Evolutionary conservation across 2,888 invertebrate species (phyloP), one percentile per base, ranked within the genome.

Genomic region (Drosophila flavopinicola): DNA sequence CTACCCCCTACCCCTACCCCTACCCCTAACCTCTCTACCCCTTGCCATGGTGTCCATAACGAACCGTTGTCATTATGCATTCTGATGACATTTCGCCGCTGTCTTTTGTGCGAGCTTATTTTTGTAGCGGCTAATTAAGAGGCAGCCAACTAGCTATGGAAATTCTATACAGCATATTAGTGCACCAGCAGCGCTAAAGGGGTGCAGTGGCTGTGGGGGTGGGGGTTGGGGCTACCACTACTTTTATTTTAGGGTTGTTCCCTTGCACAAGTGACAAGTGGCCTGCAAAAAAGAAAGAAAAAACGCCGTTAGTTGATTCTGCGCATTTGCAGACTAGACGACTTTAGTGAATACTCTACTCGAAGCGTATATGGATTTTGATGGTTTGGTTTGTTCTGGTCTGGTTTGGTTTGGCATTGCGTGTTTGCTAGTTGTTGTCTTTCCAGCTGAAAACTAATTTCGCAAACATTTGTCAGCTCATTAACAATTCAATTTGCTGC

Each of bases 401-500:
- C n/a, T n/a, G n/a, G n/a, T n/a, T n/a, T n/a, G n/a, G 35, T n/a
- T 17, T 49, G 33, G 41, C 23, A 17, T n/a, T n/a, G 23, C 15
- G 15, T 11, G 6, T 29, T 25, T 27, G 17, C 15, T 38, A 24
- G 20, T 41, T 52, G 51, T 24, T 42, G 58, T 17, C 23, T n/a
- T n/a, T n/a, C n/a, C 38, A 44, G 53, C 37, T 60, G 42, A 39
- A 65, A 84, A 84, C 66, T 77, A 77, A 74, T 77, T 80, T 67
- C 37, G 75, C 70, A 80, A 85, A 71, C 79, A 85, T 73, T 85
- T 78, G 79, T 68, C 83, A 76, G 83, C 85, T 85, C 79, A 82
- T 82, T 85, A 82, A 82, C 82, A 82, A 82, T 82, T 82, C 79
- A 82, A 82, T 82, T 82, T 85, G 70, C 82, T 78, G 73, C 85